Percentiles rank a stretch among this genome's conserved stretches.
These are phyloP conservation scores for Rhagoletis zephyria DNA, from an alignment of 1,140 invertebrate species.

Conservation along the genomic window DNA sequence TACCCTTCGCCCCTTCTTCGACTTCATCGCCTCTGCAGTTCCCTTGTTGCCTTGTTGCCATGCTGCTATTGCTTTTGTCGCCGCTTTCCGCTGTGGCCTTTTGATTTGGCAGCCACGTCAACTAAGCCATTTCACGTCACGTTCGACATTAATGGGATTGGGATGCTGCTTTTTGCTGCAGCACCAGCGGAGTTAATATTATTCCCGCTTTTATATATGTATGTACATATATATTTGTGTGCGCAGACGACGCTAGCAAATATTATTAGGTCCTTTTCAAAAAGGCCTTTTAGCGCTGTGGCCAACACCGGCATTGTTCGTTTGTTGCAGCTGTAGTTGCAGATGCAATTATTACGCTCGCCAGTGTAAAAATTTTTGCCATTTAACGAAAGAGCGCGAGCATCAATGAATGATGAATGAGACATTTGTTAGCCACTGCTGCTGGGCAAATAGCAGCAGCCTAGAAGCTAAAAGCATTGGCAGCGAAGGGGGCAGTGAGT, in stretches of 20 bases:
- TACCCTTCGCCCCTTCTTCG: neutral
- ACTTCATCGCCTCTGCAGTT: neutral
- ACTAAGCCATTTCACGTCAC: constrained; percentile 24
- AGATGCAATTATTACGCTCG: constrained; percentile 54
- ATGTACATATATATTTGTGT: neutral
- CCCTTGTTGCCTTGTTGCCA: neutral
- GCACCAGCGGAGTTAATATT: constrained; percentile 10
- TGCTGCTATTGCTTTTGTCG: neutral
- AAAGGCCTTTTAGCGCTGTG: constrained; percentile 31
- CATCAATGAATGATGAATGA: constrained; percentile 48
- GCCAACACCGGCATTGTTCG: constrained; percentile 24
- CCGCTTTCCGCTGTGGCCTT: constrained; percentile 5
- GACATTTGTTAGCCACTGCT: constrained; percentile 14
- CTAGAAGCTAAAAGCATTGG: neutral
- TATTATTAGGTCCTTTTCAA: constrained; percentile 44
- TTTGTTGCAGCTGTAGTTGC: neutral
- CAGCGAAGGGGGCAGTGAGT: neutral
- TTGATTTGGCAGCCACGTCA: constrained; percentile 30
- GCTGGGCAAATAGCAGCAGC: neutral
- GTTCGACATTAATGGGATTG: constrained; percentile 48
- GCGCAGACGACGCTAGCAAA: constrained; percentile 1
- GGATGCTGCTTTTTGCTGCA: neutral
- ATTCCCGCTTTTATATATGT: neutral
- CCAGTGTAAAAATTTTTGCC: constrained; percentile 52
- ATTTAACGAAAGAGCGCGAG: constrained; percentile 18